These are phyloP conservation scores for Orthonyx spaldingii DNA, from an alignment of 2,113 vertebrate species.

Conservation along the genomic window DNA sequence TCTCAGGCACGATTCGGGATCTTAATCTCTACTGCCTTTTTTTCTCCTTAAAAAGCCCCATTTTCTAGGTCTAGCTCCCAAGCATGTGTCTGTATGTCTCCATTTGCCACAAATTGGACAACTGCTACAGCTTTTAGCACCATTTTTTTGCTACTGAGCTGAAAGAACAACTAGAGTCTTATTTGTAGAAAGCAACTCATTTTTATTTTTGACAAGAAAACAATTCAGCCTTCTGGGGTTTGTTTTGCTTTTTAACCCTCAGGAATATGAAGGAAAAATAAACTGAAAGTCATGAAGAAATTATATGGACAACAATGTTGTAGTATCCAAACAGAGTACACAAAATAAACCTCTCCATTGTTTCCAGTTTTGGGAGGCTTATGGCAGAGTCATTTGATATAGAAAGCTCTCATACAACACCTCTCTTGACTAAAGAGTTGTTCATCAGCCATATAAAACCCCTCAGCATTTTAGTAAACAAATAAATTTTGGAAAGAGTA, in stretches of 20 bases:
- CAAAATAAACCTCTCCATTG: neutral
- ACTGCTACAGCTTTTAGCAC: neutral
- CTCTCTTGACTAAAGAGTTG: neutral
- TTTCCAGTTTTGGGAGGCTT: neutral
- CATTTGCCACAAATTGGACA: neutral
- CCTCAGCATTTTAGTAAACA: neutral
- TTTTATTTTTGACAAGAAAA: neutral
- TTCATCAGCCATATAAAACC: neutral
- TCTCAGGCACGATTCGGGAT: neutral
- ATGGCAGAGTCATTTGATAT: neutral
- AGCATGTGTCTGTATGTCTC: accelerated
- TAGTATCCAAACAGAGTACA: neutral
- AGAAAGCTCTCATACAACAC: neutral
- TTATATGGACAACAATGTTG: neutral
- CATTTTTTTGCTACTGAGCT: neutral
- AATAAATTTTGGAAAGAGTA: neutral
- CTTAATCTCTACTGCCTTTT: neutral
- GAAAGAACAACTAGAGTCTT: neutral
- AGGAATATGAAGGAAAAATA: neutral
- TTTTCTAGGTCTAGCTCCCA: neutral
- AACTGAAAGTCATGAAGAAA: neutral
- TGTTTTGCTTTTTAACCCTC: neutral
- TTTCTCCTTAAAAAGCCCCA: neutral
- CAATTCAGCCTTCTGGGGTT: neutral
- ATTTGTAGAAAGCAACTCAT: neutral